Conservation (phyloP, 1,140 invertebrate species). For the Eupeodes corollae region DNA sequence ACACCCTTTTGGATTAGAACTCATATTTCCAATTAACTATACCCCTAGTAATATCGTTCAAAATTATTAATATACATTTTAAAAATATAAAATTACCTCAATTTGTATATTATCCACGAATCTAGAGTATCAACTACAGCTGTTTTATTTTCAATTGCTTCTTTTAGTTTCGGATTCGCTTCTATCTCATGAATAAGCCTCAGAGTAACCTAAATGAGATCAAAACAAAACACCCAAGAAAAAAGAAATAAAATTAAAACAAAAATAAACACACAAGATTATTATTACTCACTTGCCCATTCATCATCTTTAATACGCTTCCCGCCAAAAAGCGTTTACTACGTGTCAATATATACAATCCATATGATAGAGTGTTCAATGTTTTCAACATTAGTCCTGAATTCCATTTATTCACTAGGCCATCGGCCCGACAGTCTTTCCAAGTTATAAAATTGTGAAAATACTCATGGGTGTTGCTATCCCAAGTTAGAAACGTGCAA, state of each 20-base stretch:
- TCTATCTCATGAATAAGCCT: constrained; percentile 67
- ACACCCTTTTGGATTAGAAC: too few species aligned
- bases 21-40: too few species aligned
- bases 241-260: not conserved
- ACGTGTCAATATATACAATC: constrained; percentile 64
- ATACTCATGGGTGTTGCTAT: constrained; percentile 61
- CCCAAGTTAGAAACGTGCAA: constrained; percentile 82
- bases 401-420: constrained; percentile 77
- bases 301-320: constrained; percentile 67
- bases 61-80: not conserved
- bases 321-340: constrained; percentile 69
- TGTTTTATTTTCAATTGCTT: constrained; percentile 47
- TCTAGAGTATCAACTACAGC: constrained; percentile 85
- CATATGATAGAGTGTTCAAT: constrained; percentile 36
- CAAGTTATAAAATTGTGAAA: constrained; percentile 94
- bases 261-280: constrained; percentile 2
- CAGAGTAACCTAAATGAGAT: constrained; percentile 52
- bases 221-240: too few species aligned
- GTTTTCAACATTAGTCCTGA: constrained; percentile 64
- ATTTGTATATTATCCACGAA: constrained; percentile 81
- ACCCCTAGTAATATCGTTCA: too few species aligned
- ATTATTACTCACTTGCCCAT: constrained; percentile 56
- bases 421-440: constrained; percentile 80
- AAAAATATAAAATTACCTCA: constrained; percentile 25
- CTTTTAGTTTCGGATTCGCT: constrained; percentile 53